Base-by-base conservation (phyloP, 2,888 invertebrate species). In the Colletes collaris region DNA sequence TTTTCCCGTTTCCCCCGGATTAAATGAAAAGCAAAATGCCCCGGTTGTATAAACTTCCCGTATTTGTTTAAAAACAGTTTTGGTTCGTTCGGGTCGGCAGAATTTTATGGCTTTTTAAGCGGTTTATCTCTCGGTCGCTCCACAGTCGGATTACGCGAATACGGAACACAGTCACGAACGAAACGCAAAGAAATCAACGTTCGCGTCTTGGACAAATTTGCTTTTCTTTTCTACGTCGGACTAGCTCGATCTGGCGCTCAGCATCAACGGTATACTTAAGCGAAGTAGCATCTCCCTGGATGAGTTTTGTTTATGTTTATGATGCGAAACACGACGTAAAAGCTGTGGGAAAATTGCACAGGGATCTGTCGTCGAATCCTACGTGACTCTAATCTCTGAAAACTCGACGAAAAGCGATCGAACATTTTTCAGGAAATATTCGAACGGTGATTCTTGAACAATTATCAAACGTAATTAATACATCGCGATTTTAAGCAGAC, bases 221-320 rank as follows among this genome's bases (percentile, higher is more conserved):
- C 69, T 62, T 40, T 53, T 69, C 69, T 69, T 62, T 69, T 53
- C 8, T 44, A 35, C 62, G 62, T 62, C 69, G 44, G 69, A 40
- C 44, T 62, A 44, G 69, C 53, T 69, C 52, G 44, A 69, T 69
- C 62, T 53, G 53, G 27, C 60, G 60, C 62, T 62, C 27, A 53
- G 52, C 53, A 62, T 53, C 62, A 52, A 44, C 62, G 62, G 2
- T 16, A 19, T 16, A 16, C 8, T 69, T 53, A 46, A 49, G 56
- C 16, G 46, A 27, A 35, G 55, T 44, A 44, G 46, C 56, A 40
- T 27, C 19, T 46, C 52, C 3, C 10, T 46, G 44, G 44, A 46
- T 10, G 44, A 46, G 58, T 27, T n/a, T 35, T 27, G 27, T 27
- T 27, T 27, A 13, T 58, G 27, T 19, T 5, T 10, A 55, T 11